Percentiles rank a stretch among this genome's conserved stretches.
phyloP scores from a whole-genome alignment of 30 jellyfish, hydroid and myxozoan genomes.

The Hydractinia symbiolongicarpus region DNA sequence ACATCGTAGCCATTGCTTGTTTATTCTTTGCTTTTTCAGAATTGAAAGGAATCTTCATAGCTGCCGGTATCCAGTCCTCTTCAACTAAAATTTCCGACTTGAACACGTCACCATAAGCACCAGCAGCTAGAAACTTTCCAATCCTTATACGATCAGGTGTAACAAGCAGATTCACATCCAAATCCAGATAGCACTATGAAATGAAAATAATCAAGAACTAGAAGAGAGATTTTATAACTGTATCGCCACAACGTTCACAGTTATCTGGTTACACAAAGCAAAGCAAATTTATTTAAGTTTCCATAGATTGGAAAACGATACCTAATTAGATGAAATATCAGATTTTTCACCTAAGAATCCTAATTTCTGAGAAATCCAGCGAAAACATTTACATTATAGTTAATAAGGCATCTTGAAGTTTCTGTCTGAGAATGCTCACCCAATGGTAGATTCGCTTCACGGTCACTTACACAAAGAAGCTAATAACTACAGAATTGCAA shows the following conservation, averaged over 20 bases:
- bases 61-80: conserved; percentile 7
- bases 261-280: no score
- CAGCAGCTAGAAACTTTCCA: conserved; percentile 74
- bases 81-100: conserved; percentile 36
- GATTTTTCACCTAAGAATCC: no score
- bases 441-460: no score
- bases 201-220: neutral
- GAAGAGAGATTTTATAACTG: neutral
- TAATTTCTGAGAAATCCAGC: no score
- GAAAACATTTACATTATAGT: no score
- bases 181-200: conserved; percentile 52
- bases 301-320: no score
- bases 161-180: conserved; percentile 48
- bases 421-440: no score
- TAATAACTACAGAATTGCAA: no score
- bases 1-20: conserved; percentile 20
- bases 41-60: conserved; percentile 28
- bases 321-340: no score
- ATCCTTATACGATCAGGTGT: conserved; percentile 31
- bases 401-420: no score
- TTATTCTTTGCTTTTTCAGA: conserved; percentile 19
- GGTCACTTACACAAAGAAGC: no score
- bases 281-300: no score
- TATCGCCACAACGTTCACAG: neutral
- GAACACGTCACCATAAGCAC: conserved; percentile 87